Percentiles rank a stretch among this genome's conserved stretches.
Evolutionary conservation across 2,888 invertebrate genomes (phyloP).

Genomic region (Lasioglossum lativentre): DNA sequence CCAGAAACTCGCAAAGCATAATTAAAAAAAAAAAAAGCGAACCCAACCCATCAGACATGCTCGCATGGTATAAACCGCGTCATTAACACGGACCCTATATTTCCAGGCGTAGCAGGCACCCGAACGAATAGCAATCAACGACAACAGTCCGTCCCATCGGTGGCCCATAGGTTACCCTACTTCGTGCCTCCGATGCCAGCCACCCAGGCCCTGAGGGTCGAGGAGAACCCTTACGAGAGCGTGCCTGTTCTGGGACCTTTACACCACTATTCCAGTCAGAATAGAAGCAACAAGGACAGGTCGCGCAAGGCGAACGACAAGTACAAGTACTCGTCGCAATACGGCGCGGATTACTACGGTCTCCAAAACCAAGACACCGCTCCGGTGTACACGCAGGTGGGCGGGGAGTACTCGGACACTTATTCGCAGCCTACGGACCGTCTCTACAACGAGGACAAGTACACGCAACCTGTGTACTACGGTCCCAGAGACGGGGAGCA

Average conservation of each 20-base stretch:
- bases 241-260: constrained; percentile 89
- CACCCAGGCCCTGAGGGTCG: constrained; percentile 82
- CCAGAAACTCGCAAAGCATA: too few relatives aligned
- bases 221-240: constrained; percentile 87
- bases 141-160: constrained; percentile 81
- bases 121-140: constrained; percentile 77
- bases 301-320: constrained; percentile 85
- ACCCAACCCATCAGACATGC: not conserved
- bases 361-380: constrained; percentile 77
- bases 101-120: constrained; percentile 79
- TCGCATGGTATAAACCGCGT: not conserved
- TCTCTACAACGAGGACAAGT: constrained; percentile 80
- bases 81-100: not conserved
- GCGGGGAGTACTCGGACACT: constrained; percentile 80
- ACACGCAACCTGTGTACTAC: constrained; percentile 81
- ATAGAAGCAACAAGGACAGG: constrained; percentile 85
- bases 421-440: constrained; percentile 82
- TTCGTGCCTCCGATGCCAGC: constrained; percentile 82
- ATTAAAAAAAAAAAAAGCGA: too few relatives aligned
- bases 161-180: constrained; percentile 80
- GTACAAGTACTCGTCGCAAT: constrained; percentile 70
- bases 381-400: constrained; percentile 79
- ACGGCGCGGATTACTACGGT: constrained; percentile 77
- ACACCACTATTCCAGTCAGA: constrained; percentile 78
- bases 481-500: constrained; percentile 77